Evolutionary conservation across 2,888 invertebrate genomes (phyloP).

Genomic region (Leucophenga montana): DNA sequence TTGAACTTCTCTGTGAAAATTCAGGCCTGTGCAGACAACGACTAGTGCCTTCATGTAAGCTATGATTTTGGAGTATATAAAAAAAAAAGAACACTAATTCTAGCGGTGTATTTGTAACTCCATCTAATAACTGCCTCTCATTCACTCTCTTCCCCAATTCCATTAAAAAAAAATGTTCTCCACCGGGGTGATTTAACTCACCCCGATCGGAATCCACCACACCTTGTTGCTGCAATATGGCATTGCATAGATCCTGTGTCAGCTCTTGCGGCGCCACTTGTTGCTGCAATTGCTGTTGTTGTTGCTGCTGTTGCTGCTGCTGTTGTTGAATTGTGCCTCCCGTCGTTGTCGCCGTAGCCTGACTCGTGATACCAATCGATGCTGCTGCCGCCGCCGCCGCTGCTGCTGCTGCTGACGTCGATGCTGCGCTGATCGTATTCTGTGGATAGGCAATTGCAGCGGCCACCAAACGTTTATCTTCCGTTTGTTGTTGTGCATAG

Average conservation of each 20-base stretch:
- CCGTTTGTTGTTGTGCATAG: conserved; percentile 56
- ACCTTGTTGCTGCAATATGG: conserved; percentile 72
- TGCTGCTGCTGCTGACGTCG: conserved; percentile 50
- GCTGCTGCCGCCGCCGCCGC: conserved; percentile 42
- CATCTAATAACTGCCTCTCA: too few relatives aligned
- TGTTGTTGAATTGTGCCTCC: conserved; percentile 49
- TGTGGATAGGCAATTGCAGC: conserved; percentile 66
- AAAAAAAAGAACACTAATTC: too few relatives aligned
- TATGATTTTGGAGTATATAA: too few relatives aligned
- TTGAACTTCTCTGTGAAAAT: too few relatives aligned
- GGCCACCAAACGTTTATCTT: conserved; percentile 62
- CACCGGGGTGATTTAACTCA: conserved; percentile 45
- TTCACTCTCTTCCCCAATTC: too few relatives aligned
- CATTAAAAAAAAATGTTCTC: too few relatives aligned
- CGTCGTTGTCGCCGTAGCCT: not conserved
- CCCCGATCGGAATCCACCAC: conserved; percentile 64
- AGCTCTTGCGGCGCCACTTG: conserved; percentile 70
- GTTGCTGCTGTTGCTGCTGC: conserved; percentile 52
- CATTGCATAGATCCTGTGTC: conserved; percentile 73
- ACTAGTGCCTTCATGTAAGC: too few relatives aligned
- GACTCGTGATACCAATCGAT: conserved; percentile 8
- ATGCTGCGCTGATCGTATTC: conserved; percentile 53
- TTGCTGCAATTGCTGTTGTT: conserved; percentile 60
- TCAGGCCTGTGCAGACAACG: too few relatives aligned
- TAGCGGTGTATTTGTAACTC: too few relatives aligned